These are phyloP conservation scores for Trichoplusia ni DNA, from an alignment of 1,140 invertebrate species.

Conservation along the genomic window DNA sequence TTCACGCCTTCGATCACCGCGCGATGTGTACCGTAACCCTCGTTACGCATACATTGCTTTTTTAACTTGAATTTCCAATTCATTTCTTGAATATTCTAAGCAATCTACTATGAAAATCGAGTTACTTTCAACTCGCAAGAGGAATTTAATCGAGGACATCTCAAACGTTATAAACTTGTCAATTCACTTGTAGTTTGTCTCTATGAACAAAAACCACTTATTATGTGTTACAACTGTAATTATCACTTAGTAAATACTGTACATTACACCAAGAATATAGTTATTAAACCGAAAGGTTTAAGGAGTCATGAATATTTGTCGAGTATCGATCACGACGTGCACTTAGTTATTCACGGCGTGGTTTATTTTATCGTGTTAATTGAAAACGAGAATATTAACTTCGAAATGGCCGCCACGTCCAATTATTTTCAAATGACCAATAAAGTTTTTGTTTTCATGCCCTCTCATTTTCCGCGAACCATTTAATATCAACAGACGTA, in stretches of 20 bases:
- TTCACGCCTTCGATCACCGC: conserved; percentile 67
- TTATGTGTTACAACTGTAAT: conserved; percentile 8
- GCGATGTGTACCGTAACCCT: background rate
- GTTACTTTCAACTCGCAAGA: background rate
- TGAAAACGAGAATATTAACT: too few species aligned
- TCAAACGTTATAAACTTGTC: conserved; percentile 16
- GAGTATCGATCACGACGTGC: too few species aligned
- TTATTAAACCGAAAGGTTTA: conserved; percentile 6
- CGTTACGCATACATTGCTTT: background rate
- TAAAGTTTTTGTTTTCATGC: too few species aligned
- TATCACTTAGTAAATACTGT: conserved; percentile 14
- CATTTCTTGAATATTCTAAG: background rate
- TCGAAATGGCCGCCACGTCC: too few species aligned
- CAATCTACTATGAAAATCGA: background rate
- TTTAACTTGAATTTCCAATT: background rate
- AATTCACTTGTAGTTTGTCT: conserved; percentile 7
- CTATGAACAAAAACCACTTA: background rate
- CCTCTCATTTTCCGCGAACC: background rate
- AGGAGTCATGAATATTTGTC: too few species aligned
- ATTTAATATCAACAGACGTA: background rate
- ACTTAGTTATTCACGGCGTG: too few species aligned
- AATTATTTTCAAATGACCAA: too few species aligned
- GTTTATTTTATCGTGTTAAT: too few species aligned
- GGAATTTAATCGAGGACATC: background rate
- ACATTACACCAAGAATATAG: conserved; percentile 6